Evolutionary conservation across 2,113 vertebrate species (phyloP).

Genomic region (Ovis canadensis): DNA sequence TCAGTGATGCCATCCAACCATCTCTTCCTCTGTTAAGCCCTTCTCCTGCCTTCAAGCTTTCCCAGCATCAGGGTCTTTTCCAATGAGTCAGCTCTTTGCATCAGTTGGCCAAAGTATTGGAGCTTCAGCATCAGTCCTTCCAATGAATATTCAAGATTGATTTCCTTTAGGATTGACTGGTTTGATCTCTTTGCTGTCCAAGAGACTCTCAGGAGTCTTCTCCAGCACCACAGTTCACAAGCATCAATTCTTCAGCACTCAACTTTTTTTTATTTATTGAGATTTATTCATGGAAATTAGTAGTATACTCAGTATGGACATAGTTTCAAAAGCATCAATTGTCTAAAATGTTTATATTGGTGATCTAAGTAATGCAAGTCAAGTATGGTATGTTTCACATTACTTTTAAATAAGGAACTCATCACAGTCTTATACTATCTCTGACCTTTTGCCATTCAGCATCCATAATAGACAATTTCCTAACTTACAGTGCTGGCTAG

Average conservation of each 20-base stretch:
- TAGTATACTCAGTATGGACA: neutral
- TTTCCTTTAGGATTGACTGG: neutral
- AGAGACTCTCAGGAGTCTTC: neutral
- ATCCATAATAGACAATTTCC: neutral
- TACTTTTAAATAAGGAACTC: neutral
- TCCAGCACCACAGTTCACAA: neutral
- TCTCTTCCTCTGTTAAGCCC: neutral
- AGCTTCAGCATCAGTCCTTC: neutral
- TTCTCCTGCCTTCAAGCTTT: neutral
- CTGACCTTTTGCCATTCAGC: neutral
- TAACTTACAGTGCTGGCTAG: neutral
- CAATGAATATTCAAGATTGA: neutral
- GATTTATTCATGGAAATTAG: neutral
- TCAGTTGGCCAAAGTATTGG: neutral
- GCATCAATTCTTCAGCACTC: neutral
- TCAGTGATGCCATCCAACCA: neutral
- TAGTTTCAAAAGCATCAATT: neutral
- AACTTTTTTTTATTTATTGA: neutral
- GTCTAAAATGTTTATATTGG: neutral
- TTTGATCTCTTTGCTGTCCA: neutral
- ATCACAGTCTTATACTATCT: neutral
- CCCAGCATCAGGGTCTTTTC: neutral
- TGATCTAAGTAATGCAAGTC: neutral
- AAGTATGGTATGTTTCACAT: neutral
- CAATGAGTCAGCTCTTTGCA: neutral